These are phyloP conservation scores for Actinia tenebrosa DNA, from an alignment of 64 coral and sea anemone genomes.

Conservation along the genomic window DNA sequence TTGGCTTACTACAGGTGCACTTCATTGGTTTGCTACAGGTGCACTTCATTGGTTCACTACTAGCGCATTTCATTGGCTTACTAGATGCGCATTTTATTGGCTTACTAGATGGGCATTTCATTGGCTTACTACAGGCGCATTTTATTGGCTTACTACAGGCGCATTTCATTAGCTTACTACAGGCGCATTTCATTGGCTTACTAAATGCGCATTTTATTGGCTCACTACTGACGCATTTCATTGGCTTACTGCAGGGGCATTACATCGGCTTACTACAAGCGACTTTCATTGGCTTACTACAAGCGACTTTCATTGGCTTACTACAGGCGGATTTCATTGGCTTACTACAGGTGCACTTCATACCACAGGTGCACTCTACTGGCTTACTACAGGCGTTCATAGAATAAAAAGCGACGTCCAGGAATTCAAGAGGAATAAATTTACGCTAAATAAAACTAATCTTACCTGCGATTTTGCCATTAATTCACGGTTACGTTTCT, in stretches of 20 bases:
- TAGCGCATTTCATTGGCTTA: too few species aligned
- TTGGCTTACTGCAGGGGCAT: too few species aligned
- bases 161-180: too few species aligned
- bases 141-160: too few species aligned
- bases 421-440: neutral
- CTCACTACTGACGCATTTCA: neutral
- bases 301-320: too few species aligned
- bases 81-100: neutral
- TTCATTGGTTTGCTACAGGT: neutral
- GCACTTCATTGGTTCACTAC: too few species aligned
- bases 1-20: neutral
- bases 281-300: too few species aligned
- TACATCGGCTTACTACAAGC: too few species aligned
- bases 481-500: neutral
- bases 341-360: neutral
- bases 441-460: neutral
- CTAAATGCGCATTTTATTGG: too few species aligned
- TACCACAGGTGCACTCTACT: neutral
- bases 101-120: too few species aligned
- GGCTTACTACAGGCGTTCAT: neutral
- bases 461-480: constrained; percentile 9
- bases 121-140: too few species aligned
- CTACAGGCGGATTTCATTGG: neutral
- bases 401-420: neutral
- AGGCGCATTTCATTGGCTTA: too few species aligned